These are phyloP conservation scores for Chloromyia formosa DNA, from an alignment of 2,888 invertebrate species.

Conservation along the genomic window DNA sequence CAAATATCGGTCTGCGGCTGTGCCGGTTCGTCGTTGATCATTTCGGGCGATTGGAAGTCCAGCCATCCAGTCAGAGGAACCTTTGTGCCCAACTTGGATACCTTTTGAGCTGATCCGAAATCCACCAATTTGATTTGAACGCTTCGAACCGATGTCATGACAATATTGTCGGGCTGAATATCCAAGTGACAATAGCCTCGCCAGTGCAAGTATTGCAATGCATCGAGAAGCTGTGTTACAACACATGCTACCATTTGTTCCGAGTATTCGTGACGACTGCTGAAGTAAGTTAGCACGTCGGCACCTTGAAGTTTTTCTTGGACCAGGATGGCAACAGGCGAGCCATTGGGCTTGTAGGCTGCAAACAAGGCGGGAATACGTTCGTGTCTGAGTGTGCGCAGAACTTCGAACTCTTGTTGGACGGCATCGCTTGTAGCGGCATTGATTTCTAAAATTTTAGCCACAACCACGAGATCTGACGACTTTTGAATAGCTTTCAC, in stretches of 20 bases:
- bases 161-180: slow-evolving; percentile 93
- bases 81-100: slow-evolving; percentile 78
- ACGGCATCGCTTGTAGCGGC: slow-evolving; percentile 73
- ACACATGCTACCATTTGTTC: slow-evolving; percentile 92
- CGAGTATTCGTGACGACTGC: slow-evolving; percentile 87
- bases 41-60: slow-evolving; percentile 87
- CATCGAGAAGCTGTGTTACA: slow-evolving; percentile 87
- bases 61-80: slow-evolving; percentile 73
- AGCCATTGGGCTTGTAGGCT: slow-evolving; percentile 75
- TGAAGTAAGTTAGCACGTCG: slow-evolving; percentile 87
- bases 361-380: slow-evolving; percentile 80
- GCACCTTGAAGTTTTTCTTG: slow-evolving; percentile 90
- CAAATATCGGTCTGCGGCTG: slow-evolving; percentile 94
- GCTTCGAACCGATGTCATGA: slow-evolving; percentile 86
- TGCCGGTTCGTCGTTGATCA: slow-evolving; percentile 85
- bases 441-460: slow-evolving; percentile 80
- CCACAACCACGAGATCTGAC: slow-evolving; percentile 79
- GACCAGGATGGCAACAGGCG: slow-evolving; percentile 75
- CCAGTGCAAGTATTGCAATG: slow-evolving; percentile 94
- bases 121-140: slow-evolving; percentile 91
- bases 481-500: slow-evolving; percentile 82
- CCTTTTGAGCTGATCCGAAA: slow-evolving; percentile 86
- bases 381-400: slow-evolving; percentile 86
- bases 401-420: slow-evolving; percentile 83
- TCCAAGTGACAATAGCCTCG: slow-evolving; percentile 88